Evolutionary conservation across 2,888 invertebrate genomes (phyloP).

Genomic region (Drosophila melanosoma): DNA sequence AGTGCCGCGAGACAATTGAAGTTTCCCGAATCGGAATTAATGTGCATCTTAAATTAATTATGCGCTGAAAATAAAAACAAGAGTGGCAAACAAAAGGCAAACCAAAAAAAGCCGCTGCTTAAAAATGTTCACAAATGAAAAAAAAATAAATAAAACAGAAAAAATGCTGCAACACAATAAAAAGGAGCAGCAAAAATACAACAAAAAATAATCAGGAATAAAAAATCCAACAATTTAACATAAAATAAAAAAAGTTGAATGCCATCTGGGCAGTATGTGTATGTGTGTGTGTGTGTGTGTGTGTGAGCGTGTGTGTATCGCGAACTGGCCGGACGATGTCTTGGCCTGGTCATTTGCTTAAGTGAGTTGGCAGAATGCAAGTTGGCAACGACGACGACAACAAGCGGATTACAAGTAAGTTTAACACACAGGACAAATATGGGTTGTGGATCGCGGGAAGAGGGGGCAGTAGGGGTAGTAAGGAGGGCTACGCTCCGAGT

Average conservation of each 20-base stretch:
- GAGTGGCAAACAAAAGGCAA: slow-evolving; percentile 60
- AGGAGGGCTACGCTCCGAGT: slow-evolving; percentile 12
- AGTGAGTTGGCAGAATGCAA: slow-evolving; percentile 76
- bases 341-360: slow-evolving; percentile 76
- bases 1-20: slow-evolving; percentile 63
- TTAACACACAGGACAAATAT: slow-evolving; percentile 34
- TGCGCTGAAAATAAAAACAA: slow-evolving; percentile 67
- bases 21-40: slow-evolving; percentile 58
- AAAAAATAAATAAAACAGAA: slow-evolving; percentile 30
- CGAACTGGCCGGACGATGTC: slow-evolving; percentile 60
- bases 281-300: slow-evolving; percentile 14
- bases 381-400: slow-evolving; percentile 40
- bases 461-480: neutral
- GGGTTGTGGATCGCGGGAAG: slow-evolving; percentile 11
- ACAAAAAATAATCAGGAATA: slow-evolving; percentile 30
- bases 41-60: slow-evolving; percentile 76
- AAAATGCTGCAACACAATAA: slow-evolving; percentile 73
- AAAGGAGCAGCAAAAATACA: slow-evolving; percentile 31
- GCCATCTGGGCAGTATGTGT: slow-evolving; percentile 47
- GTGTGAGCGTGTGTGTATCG: slow-evolving; percentile 52
- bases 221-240: slow-evolving; percentile 61
- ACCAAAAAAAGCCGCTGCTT: slow-evolving; percentile 65
- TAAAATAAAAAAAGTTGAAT: slow-evolving; percentile 69
- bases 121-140: slow-evolving; percentile 29
- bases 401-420: slow-evolving; percentile 63